Evolutionary conservation across 1,140 invertebrate genomes (phyloP), one percentile per base, ranked within the genome.

Genomic region (Bemisia tabaci): DNA sequence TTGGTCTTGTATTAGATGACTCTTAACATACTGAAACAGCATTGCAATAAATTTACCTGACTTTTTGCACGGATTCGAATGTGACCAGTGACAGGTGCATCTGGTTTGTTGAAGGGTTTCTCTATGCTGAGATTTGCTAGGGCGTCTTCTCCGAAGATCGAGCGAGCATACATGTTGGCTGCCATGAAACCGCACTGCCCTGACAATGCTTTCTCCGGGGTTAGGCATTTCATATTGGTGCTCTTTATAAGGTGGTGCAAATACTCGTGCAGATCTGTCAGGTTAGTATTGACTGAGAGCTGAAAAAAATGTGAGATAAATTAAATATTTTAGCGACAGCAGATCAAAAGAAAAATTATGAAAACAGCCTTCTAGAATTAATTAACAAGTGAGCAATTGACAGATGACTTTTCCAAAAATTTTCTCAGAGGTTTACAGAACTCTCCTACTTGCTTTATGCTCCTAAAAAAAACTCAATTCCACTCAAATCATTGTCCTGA

Each of bases 121-220:
- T 99, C 97, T 72, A 99, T 94, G 74, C 94, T 97, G 70, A 99
- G 84, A 84, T 99, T 99, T 62, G 96, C 97, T 67, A 99, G 79
- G 1, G 96, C 96, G 79, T 99, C 95, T 80, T 99, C 97, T 1
- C 97, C 97, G 80, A 99, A 99, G 74, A 99, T 98, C 1, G 95
- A 98, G 74, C 94, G 89, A 58, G 97, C 96, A 81, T 98, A 99
- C 83, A 99, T 88, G 76, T 99, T 99, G 39, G 96, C 97, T 48
- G 96, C 96, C 91, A 99, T 94, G 78, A 99, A 99, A 21, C 95
- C 95, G 79, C 96, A 99, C 73, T 98, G 92, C 0, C 96, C 96
- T 11, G 88, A 90, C 39, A 98, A 77, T 22, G 95, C 94, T 81
- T 94, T 94, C 76, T 93, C 93, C 0, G 95, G 95, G 9, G 97